Conservation (phyloP, 2,888 invertebrate species). For the Sympetrum striolatum region DNA sequence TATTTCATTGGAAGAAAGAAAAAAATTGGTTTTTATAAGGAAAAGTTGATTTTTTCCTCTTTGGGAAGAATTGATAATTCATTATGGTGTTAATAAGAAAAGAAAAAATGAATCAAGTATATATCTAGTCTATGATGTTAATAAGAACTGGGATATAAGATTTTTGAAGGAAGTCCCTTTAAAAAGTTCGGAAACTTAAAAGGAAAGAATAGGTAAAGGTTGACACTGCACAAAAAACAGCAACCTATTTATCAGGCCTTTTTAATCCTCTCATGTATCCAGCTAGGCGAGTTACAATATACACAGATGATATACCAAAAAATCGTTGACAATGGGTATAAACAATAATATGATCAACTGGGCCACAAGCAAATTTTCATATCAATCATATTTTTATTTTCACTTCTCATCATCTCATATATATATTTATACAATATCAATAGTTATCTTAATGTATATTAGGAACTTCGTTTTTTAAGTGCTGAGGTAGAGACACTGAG, state of each 20-base stretch:
- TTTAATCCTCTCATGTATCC: conserved; percentile 37
- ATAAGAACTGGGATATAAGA: too few relatives aligned
- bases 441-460: conserved; percentile 46
- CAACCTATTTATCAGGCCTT: conserved; percentile 34
- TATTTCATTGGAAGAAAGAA: too few relatives aligned
- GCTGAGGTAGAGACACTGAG: conserved; percentile 46
- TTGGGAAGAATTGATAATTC: too few relatives aligned
- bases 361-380: conserved; percentile 36
- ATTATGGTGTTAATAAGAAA: too few relatives aligned
- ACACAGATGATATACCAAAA: conserved; percentile 38
- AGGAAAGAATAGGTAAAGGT: background rate
- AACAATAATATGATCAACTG: conserved; percentile 37
- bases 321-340: conserved; percentile 40
- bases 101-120: too few relatives aligned
- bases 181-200: background rate
- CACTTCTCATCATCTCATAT: conserved; percentile 39
- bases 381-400: conserved; percentile 28
- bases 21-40: too few relatives aligned
- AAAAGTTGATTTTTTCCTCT: too few relatives aligned
- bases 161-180: too few relatives aligned
- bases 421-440: conserved; percentile 44
- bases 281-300: conserved; percentile 33
- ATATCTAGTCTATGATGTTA: too few relatives aligned
- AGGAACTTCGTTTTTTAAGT: conserved; percentile 46
- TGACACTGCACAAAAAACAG: background rate